Conservation (phyloP, 2,797 vertebrate species). For the Heliangelus exortis region DNA sequence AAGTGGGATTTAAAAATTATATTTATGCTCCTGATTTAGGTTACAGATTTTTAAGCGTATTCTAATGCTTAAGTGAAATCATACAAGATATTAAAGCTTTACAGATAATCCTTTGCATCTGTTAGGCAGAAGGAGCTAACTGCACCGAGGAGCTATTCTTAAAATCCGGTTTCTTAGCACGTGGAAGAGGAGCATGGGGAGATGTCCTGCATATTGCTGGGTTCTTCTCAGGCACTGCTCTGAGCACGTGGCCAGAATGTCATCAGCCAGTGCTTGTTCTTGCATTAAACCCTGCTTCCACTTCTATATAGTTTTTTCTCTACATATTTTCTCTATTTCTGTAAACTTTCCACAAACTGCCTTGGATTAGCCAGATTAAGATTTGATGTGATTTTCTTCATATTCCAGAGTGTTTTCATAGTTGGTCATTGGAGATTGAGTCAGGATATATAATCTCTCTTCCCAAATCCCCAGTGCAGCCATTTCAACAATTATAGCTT, state of each 20-base stretch:
- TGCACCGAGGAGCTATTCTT: not conserved
- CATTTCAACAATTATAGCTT: not conserved
- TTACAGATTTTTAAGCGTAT: not conserved
- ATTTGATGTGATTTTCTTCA: not conserved
- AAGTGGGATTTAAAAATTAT: not conserved
- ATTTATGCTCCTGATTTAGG: not conserved
- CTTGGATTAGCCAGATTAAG: not conserved
- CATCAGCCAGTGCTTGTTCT: not conserved
- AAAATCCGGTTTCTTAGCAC: accelerated
- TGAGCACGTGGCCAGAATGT: not conserved
- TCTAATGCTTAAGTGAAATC: not conserved
- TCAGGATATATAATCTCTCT: not conserved
- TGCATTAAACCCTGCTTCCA: not conserved
- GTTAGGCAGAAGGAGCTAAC: not conserved
- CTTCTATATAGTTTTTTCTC: not conserved
- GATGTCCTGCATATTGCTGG: not conserved
- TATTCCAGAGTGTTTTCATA: not conserved
- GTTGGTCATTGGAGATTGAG: not conserved
- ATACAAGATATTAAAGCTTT: not conserved
- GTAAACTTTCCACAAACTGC: not conserved
- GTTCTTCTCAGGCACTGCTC: not conserved
- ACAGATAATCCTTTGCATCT: not conserved
- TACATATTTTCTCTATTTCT: not conserved
- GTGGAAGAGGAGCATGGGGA: not conserved
- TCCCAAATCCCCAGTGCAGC: not conserved